Percentiles rank a stretch among this genome's conserved stretches.
Conservation (phyloP, 1,140 invertebrate genomes). For the Drosophila repletoides region DNA sequence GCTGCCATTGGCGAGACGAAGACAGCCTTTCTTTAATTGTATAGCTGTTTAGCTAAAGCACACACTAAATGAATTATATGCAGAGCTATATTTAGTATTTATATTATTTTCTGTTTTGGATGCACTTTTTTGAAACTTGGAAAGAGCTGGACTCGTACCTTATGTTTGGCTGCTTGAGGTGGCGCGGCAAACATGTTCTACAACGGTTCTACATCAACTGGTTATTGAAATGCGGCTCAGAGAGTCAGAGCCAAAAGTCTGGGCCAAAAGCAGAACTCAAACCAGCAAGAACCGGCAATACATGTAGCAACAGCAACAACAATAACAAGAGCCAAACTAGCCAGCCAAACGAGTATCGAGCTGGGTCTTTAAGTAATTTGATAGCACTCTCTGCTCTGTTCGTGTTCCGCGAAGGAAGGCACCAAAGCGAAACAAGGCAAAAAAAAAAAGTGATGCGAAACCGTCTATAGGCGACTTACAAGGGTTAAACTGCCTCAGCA, state of each 20-base stretch:
- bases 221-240: conserved; percentile 39
- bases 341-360: conserved; percentile 47
- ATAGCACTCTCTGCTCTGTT: conserved; percentile 6
- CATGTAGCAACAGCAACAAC: conserved; percentile 17
- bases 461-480: conserved; percentile 5
- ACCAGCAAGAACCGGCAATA: conserved; percentile 31
- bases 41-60: no score
- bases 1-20: no score
- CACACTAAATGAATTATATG: no score
- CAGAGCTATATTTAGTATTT: no score
- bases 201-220: conserved; percentile 67
- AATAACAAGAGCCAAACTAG: conserved; percentile 35
- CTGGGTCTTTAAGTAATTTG: conserved; percentile 21
- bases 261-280: conserved; percentile 25
- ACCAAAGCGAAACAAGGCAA: conserved; percentile 32
- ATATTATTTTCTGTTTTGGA: neutral
- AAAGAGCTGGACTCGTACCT: conserved; percentile 38
- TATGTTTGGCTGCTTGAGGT: conserved; percentile 33
- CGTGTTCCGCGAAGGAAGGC: conserved; percentile 9
- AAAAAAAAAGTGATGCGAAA: conserved; percentile 17
- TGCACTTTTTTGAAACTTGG: neutral
- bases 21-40: no score
- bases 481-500: conserved; percentile 22
- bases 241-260: conserved; percentile 13
- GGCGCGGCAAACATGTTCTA: conserved; percentile 60